Conservation (phyloP, 1,140 invertebrate species). For the Diachasmimorpha longicaudata region DNA sequence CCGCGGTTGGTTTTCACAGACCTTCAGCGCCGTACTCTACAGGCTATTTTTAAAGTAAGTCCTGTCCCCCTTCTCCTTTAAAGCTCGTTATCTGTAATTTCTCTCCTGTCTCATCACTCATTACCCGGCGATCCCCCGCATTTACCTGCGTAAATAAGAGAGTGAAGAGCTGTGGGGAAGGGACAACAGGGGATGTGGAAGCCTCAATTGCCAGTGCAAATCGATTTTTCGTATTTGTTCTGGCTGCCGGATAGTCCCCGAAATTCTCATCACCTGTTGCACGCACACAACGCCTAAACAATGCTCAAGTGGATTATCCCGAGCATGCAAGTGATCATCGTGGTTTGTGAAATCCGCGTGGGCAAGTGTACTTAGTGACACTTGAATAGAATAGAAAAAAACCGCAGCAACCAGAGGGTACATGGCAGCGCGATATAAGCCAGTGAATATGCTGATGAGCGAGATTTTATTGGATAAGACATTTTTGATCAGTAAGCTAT, state of each 20-base stretch:
- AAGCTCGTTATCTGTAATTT: background rate
- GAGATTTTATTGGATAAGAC: too few species aligned
- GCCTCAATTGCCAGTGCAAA: background rate
- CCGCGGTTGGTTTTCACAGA: conserved; percentile 99
- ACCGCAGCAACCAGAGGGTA: too few species aligned
- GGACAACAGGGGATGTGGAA: background rate
- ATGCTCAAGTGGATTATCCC: conserved; percentile 16
- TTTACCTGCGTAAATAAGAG: background rate
- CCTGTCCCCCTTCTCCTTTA: background rate
- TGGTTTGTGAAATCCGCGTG: background rate
- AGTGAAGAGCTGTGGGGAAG: background rate
- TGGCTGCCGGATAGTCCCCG: background rate
- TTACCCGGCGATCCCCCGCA: background rate
- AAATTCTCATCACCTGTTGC: conserved; percentile 29
- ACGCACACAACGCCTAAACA: conserved; percentile 20
- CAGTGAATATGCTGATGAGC: too few species aligned
- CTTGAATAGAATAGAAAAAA: background rate
- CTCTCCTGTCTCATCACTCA: background rate
- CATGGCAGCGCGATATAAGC: too few species aligned
- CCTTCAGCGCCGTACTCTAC: conserved; percentile 98
- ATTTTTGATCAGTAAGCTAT: too few species aligned
- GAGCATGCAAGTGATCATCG: conserved; percentile 10
- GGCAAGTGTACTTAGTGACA: background rate
- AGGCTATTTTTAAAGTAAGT: conserved; percentile 97
- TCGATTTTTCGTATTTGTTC: conserved; percentile 13